Percentiles rank a stretch among this genome's conserved stretches.
phyloP scores from a whole-genome alignment of 2,888 invertebrate species.

The Microctonus hyperodae region DNA sequence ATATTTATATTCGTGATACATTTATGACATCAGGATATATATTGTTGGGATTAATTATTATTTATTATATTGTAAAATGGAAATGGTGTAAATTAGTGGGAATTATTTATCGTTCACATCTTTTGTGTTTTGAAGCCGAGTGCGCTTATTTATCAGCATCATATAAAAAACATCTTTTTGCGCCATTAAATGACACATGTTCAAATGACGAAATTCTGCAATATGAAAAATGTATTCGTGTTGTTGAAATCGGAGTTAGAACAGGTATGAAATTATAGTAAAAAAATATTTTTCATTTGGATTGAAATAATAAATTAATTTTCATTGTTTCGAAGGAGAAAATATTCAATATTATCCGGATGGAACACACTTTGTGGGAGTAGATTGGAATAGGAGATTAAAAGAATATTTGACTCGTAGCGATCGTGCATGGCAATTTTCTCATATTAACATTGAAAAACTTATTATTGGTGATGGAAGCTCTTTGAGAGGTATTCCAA shows the following conservation, averaged over 20 bases:
- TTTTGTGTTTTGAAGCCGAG: constrained; percentile 54
- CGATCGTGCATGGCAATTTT: constrained; percentile 51
- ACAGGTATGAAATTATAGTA: constrained; percentile 46
- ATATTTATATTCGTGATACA: constrained; percentile 54
- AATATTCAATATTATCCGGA: constrained; percentile 57
- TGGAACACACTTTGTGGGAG: constrained; percentile 50
- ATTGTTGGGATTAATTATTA: constrained; percentile 30
- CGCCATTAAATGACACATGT: constrained; percentile 40
- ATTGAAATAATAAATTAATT: neutral
- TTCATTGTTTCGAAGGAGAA: constrained; percentile 45
- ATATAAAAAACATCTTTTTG: constrained; percentile 50
- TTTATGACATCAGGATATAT: constrained; percentile 48
- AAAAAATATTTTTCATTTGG: neutral
- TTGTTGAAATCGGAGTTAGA: constrained; percentile 58
- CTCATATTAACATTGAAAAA: constrained; percentile 52
- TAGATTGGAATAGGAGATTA: constrained; percentile 54
- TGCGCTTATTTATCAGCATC: constrained; percentile 47
- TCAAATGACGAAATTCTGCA: constrained; percentile 50
- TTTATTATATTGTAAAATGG: constrained; percentile 40
- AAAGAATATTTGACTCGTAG: constrained; percentile 50
- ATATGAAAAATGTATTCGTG: constrained; percentile 47
- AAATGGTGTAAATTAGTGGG: constrained; percentile 47
- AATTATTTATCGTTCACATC: constrained; percentile 47
- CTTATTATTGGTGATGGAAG: constrained; percentile 54
- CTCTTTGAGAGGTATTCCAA: constrained; percentile 47